These are phyloP conservation scores for Chrosomus eos DNA, from an alignment of 2,797 vertebrate species.

Conservation along the genomic window DNA sequence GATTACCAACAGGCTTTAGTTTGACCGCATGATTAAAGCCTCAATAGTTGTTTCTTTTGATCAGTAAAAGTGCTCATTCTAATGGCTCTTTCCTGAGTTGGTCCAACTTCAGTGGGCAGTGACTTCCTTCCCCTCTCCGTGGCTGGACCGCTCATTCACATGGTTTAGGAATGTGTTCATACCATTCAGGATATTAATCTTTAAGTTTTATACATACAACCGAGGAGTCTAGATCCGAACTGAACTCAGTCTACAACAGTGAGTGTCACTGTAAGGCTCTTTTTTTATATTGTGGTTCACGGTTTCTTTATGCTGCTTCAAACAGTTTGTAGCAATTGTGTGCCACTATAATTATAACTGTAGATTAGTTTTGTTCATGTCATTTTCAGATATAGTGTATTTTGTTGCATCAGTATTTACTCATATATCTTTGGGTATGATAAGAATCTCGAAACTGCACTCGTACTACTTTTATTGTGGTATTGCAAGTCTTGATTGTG, in stretches of 20 bases:
- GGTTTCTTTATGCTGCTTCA: neutral
- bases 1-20: neutral
- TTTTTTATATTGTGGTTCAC: neutral
- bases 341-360: neutral
- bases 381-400: neutral
- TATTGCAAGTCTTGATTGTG: neutral
- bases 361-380: neutral
- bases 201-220: neutral
- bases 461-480: neutral
- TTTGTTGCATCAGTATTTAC: neutral
- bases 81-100: constrained; percentile 36
- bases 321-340: neutral
- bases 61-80: constrained; percentile 11
- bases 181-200: neutral
- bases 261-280: constrained; percentile 23
- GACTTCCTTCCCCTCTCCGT: constrained; percentile 61
- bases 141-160: constrained; percentile 17
- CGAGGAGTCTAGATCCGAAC: neutral
- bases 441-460: neutral
- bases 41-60: constrained; percentile 3
- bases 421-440: neutral
- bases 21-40: neutral
- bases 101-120: constrained; percentile 43
- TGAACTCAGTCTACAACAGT: constrained; percentile 40
- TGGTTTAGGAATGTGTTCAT: constrained; percentile 1